Evolutionary conservation across 2,113 vertebrate genomes (phyloP), one percentile per base, ranked within the genome.

Genomic region (Poeciliopsis retropinna): DNA sequence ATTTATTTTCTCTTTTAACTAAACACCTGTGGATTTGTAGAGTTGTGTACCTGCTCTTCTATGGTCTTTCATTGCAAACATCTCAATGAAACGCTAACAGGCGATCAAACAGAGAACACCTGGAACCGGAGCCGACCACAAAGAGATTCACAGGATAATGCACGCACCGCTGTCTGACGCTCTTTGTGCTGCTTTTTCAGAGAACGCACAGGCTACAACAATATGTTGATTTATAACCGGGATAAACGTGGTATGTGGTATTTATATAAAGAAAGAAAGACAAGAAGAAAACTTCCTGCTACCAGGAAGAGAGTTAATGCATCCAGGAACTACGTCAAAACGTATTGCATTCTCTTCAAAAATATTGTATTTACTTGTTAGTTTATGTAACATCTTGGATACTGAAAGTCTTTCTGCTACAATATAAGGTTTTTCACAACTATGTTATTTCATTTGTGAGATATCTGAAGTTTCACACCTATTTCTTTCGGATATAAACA

Each of bases 1-100:
- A 72, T 82, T 88, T 85, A 75, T 88, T 79, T 83, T 85, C 71
- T 77, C 72, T 86, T 87, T 86, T 71, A 37, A 86, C 60, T 70
- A 86, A 89, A 88, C 89, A 91, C 89, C 88, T 92, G 88, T 69
- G 75, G 85, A 67, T 89, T 83, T 85, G 81, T 88, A 82, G 87
- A 81, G 78, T 83, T 82, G 79, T 85, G 70, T 82, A 75, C 81
- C 73, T 73, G 70, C 78, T 62, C 73, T 79, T 77, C n/a, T 80
- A 75, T 74, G 69, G 66, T 74, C 78, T 86, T 82, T 83, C 84
- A 79, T 29, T 72, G 72, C 87, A 91, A 90, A 86, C 87, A 90
- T 47, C 78, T 85, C 76, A 90, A 92, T 88, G 87, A 89, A 90
- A 69, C 85, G 84, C 66, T 89, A 89, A 92, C 85, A 91, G 79